Percentiles rank a stretch among this genome's conserved stretches.
These are phyloP conservation scores for Gymnogyps californianus DNA, from an alignment of 2,113 vertebrate genomes.

Conservation along the genomic window DNA sequence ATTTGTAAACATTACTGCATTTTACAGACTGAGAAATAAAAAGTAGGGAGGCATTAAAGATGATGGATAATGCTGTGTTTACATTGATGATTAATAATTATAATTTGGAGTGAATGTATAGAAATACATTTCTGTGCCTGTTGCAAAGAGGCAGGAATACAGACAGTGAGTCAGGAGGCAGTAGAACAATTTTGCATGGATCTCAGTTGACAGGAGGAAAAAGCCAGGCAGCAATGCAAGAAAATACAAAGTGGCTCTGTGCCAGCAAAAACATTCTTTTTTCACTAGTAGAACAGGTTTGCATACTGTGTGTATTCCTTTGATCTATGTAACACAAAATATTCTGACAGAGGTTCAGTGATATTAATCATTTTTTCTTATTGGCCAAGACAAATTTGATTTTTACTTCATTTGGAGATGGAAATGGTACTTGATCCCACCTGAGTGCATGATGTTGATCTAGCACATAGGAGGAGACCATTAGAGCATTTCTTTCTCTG, in stretches of 20 bases:
- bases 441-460: background rate
- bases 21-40: background rate
- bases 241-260: conserved; percentile 20
- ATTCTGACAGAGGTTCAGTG: conserved; percentile 35
- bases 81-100: background rate
- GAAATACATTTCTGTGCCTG: background rate
- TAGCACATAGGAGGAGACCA: background rate
- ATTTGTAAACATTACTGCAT: background rate
- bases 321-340: conserved; percentile 32
- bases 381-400: conserved; percentile 30
- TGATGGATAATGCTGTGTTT: background rate
- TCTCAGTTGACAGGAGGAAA: conserved; percentile 26
- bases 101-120: background rate
- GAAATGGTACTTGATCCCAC: background rate
- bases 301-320: conserved; percentile 2
- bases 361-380: conserved; percentile 21
- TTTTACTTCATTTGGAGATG: conserved; percentile 25
- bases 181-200: background rate
- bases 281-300: conserved; percentile 55
- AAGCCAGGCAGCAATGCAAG: background rate
- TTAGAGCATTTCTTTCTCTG: background rate
- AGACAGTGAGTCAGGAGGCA: background rate
- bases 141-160: background rate
- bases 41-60: background rate
- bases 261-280: conserved; percentile 40